Percentiles rank a stretch among this genome's conserved stretches.
Conservation (phyloP, 2,888 invertebrate species). For the Melinaea marsaeus region DNA sequence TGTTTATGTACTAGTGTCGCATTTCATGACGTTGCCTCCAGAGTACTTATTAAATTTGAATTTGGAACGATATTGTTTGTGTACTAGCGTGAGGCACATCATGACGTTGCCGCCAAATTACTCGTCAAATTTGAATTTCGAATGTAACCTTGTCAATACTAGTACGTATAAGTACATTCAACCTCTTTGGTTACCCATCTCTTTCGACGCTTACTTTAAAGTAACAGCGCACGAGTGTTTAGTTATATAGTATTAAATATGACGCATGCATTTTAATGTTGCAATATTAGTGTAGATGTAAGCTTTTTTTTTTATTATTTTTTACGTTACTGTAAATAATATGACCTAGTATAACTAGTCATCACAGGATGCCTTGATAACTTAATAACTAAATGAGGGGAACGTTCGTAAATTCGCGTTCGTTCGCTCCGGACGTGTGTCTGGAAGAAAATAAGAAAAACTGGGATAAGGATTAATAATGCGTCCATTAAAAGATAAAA, state of each 20-base stretch:
- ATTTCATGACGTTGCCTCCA: slow-evolving; percentile 9
- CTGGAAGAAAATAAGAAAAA: too few relatives aligned
- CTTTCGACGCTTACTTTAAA: slow-evolving; percentile 32
- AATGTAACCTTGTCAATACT: slow-evolving; percentile 5
- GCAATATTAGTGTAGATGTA: slow-evolving; percentile 26
- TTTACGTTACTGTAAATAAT: slow-evolving; percentile 11
- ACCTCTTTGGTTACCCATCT: slow-evolving; percentile 20
- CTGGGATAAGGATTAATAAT: too few relatives aligned
- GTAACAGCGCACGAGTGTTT: slow-evolving; percentile 34
- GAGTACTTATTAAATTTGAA: neutral
- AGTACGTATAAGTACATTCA: slow-evolving; percentile 9
- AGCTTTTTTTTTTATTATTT: slow-evolving; percentile 5
- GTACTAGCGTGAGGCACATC: neutral
- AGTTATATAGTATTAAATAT: slow-evolving; percentile 28
- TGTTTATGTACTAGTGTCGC: neutral
- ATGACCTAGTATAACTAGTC: slow-evolving; percentile 8
- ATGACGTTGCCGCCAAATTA: neutral
- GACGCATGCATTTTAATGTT: slow-evolving; percentile 34
- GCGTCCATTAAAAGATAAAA: too few relatives aligned
- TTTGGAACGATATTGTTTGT: neutral
- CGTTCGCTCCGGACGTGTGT: neutral
- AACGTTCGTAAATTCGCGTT: slow-evolving; percentile 6
- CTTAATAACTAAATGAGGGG: neutral
- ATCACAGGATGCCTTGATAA: neutral
- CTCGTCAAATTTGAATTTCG: slow-evolving; percentile 9